Evolutionary conservation across 2,888 invertebrate species (phyloP).

Genomic region (Ferrisia virgata): DNA sequence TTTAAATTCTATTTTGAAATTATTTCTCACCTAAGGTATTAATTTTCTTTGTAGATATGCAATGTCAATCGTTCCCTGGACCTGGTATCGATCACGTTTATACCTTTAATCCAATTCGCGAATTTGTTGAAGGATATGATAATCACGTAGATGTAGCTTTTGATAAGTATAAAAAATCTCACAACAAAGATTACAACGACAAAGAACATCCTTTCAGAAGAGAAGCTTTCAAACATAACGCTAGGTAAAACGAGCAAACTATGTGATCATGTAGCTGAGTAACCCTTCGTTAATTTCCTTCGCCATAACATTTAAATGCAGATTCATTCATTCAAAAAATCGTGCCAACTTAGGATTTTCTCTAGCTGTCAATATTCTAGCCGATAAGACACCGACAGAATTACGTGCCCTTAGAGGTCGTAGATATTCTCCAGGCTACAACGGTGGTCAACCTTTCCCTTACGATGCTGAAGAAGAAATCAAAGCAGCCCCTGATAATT

Average conservation of each 20-base stretch:
- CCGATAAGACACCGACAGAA: constrained; percentile 77
- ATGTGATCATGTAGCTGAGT: background rate
- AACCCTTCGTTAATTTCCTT: background rate
- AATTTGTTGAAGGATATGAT: constrained; percentile 73
- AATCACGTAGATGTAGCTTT: constrained; percentile 74
- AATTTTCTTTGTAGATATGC: constrained; percentile 61
- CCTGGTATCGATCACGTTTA: constrained; percentile 74
- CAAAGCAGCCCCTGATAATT: constrained; percentile 62
- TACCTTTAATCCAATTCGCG: constrained; percentile 90
- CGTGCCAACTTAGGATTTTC: constrained; percentile 70
- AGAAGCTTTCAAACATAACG: constrained; percentile 81
- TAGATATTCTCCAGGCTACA: constrained; percentile 60
- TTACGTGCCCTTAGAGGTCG: constrained; percentile 71
- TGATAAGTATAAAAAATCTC: constrained; percentile 67
- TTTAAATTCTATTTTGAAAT: background rate
- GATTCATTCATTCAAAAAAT: constrained; percentile 77
- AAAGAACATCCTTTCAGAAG: constrained; percentile 68
- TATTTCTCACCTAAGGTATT: background rate
- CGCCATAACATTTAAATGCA: constrained; percentile 51
- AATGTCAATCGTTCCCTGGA: constrained; percentile 79
- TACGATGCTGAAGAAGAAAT: constrained; percentile 60
- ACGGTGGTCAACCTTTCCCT: constrained; percentile 78
- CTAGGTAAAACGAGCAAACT: constrained; percentile 59
- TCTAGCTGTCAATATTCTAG: constrained; percentile 80
- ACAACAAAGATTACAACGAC: constrained; percentile 66